Percentiles rank a stretch among this genome's conserved stretches.
Evolutionary conservation across 1,140 invertebrate species (phyloP).

Genomic region (Oreohelix idahoensis): DNA sequence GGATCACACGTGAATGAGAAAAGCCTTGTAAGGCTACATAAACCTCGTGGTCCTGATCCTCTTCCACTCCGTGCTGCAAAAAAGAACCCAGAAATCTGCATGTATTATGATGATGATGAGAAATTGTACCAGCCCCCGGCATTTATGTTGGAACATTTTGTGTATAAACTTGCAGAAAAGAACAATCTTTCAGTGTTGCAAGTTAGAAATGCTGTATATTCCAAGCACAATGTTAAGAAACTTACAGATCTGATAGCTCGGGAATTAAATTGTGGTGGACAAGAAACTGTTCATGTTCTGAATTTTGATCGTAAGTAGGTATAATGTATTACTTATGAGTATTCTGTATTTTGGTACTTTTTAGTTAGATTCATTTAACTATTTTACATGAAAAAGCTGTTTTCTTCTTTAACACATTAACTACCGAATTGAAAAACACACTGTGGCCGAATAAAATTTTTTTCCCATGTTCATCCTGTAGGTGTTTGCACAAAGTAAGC

Average conservation of each 20-base stretch:
- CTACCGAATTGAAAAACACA: too few relatives aligned
- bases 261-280: conserved; percentile 22
- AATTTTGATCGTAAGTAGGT: conserved; percentile 12
- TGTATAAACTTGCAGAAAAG: conserved; percentile 56
- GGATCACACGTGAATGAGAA: conserved; percentile 68
- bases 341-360: too few relatives aligned
- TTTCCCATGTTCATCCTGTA: too few relatives aligned
- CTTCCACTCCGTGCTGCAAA: conserved; percentile 58
- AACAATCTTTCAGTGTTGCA: conserved; percentile 54
- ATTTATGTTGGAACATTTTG: conserved; percentile 68
- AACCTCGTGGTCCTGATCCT: conserved; percentile 64
- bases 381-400: too few relatives aligned
- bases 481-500: too few relatives aligned
- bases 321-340: background rate
- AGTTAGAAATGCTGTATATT: conserved; percentile 60
- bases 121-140: conserved; percentile 63
- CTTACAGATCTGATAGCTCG: conserved; percentile 64
- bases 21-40: conserved; percentile 63
- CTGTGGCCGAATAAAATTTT: too few relatives aligned
- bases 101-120: conserved; percentile 62
- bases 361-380: too few relatives aligned
- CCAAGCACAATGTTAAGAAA: conserved; percentile 68
- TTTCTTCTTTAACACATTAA: too few relatives aligned
- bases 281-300: background rate
- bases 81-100: conserved; percentile 52